phyloP scores from a whole-genome alignment of 1,140 invertebrate species.

The Panagrolaimus sp. region DNA sequence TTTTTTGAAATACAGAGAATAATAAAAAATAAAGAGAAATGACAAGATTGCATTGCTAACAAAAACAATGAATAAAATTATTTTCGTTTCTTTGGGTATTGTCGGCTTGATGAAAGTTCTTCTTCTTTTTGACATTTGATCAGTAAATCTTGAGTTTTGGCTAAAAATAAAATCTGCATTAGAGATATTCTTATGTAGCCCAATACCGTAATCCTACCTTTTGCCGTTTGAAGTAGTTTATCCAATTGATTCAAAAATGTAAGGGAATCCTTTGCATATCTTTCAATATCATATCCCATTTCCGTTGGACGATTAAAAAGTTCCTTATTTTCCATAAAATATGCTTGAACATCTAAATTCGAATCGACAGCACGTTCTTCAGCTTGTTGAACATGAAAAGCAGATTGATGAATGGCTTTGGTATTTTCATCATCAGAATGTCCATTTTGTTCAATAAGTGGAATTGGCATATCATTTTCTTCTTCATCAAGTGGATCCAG shows the following conservation, averaged over 20 bases:
- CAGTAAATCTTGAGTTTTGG: no score
- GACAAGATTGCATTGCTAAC: no score
- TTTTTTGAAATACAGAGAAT: no score
- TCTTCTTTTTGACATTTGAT: no score
- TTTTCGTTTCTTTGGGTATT: no score
- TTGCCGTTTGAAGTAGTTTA: no score
- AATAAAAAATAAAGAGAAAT: no score
- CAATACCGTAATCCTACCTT: no score
- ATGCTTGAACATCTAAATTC: background rate
- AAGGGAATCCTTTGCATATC: constrained; percentile 16
- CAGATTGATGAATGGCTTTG: background rate
- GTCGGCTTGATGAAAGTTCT: no score
- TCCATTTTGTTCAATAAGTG: constrained; percentile 13
- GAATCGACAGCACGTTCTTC: constrained; percentile 23
- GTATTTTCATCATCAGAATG: constrained; percentile 10
- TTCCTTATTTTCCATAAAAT: background rate
- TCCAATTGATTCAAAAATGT: background rate
- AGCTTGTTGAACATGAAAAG: constrained; percentile 12
- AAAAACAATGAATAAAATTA: no score
- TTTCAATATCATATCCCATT: constrained; percentile 14
- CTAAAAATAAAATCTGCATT: no score
- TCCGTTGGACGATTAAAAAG: background rate
- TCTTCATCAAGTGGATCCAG: constrained; percentile 23
- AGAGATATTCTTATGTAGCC: no score
- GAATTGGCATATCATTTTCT: background rate